phyloP scores from a whole-genome alignment of 2,888 invertebrate species.

The Epirrhoe tristata region DNA sequence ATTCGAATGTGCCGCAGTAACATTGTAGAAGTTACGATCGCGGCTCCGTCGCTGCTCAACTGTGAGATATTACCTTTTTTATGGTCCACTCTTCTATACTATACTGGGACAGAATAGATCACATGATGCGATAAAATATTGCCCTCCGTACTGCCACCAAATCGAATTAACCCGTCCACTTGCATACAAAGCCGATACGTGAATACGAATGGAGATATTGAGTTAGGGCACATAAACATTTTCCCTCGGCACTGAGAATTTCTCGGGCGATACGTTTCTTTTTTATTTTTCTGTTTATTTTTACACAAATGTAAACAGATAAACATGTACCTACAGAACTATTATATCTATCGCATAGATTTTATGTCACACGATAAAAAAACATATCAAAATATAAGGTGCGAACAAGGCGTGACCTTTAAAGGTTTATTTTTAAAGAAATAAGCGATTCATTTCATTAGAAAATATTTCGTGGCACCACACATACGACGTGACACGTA shows the following conservation, averaged over 20 bases:
- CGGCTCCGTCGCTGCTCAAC: constrained; percentile 80
- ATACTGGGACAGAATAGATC: constrained; percentile 83
- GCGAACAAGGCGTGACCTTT: neutral
- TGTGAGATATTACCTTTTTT: constrained; percentile 85
- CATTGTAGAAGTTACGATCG: constrained; percentile 84
- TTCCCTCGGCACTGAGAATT: constrained; percentile 63
- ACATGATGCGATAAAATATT: constrained; percentile 85
- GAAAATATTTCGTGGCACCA: neutral
- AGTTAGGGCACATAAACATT: constrained; percentile 75
- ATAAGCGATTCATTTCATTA: neutral
- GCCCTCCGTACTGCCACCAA: constrained; percentile 79
- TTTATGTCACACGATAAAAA: neutral
- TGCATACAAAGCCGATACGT: constrained; percentile 81
- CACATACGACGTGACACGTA: too few species aligned
- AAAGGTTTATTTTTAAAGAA: neutral
- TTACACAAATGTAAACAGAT: constrained; percentile 29
- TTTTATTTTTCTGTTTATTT: constrained; percentile 45
- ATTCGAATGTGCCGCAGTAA: constrained; percentile 75
- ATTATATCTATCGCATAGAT: neutral
- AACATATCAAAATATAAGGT: neutral
- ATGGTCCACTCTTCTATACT: constrained; percentile 83
- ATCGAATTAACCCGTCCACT: constrained; percentile 85
- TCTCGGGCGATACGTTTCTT: constrained; percentile 50
- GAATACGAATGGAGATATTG: constrained; percentile 80
- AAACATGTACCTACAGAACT: constrained; percentile 3